Base-by-base conservation (phyloP, 1,140 invertebrate genomes). In the Delia radicum region DNA sequence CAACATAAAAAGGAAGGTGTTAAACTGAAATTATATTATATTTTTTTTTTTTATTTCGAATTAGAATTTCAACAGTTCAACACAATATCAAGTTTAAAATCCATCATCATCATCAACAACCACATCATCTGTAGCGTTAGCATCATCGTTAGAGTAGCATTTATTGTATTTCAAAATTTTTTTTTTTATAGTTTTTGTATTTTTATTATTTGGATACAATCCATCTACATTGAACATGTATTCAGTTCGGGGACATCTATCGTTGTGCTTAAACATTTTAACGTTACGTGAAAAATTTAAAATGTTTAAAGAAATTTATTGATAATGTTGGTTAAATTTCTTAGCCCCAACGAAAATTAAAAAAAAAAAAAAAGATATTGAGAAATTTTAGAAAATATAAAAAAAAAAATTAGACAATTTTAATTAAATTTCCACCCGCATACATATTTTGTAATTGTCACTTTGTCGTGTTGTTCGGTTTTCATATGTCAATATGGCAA, bases 401-500 rank as follows among this genome's bases (percentile, higher is more conserved):
- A 21, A 21, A 55, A 4, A 55, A 55, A 55, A 24, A 13, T 46
- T n/a, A n/a, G n/a, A n/a, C n/a, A n/a, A n/a, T n/a, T 29, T 3
- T 7, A 65, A 65, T 3, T 24, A 27, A 26, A n/a, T 27, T 65
- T n/a, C 62, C 62, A 65, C 24, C 62, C 28, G 62, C 7, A 46
- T n/a, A 10, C 10, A 21, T 4, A 65, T 8, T 13, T 7, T 3
- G n/a, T n/a, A n/a, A n/a, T n/a, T n/a, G n/a, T n/a, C n/a, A n/a
- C n/a, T 73, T 10, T 27, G 26, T 27, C 2, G 33, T 46, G 29
- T 26, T 73, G 15, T 46, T 24, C n/a, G 18, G 21, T 0, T 13
- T 42, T 6, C 8, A 4, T 61, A 26, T 31, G 65, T 27, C 77
- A 76, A 81, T 78, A 83, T 83, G 82, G 82, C 81, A 74, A 84